Evolutionary conservation across 1,140 invertebrate species (phyloP).

Genomic region (Nebria ingens): DNA sequence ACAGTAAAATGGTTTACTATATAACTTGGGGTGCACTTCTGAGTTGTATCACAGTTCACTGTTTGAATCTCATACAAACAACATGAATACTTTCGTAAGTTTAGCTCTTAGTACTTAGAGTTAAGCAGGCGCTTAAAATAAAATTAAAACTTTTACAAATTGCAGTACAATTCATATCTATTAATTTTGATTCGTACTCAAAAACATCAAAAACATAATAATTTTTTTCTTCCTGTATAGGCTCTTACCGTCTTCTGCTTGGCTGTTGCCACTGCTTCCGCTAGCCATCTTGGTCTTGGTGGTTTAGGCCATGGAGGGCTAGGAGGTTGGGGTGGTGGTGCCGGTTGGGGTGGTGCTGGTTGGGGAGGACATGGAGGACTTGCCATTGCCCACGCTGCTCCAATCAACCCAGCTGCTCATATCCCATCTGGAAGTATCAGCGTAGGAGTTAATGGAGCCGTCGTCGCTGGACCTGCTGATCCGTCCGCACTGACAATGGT

Average conservation of each 20-base stretch:
- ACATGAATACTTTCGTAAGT: conserved; percentile 3
- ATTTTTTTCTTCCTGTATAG: no score
- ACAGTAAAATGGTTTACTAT: neutral
- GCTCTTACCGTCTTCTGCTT: neutral
- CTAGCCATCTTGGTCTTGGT: neutral
- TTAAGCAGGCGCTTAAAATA: neutral
- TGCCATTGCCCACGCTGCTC: neutral
- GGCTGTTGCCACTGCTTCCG: neutral
- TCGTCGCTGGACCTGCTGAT: conserved; percentile 1
- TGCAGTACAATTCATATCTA: no score
- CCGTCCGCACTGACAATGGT: neutral
- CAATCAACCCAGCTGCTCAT: neutral
- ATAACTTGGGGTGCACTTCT: neutral
- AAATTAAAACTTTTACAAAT: neutral
- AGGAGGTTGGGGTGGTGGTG: neutral
- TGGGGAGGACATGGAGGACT: neutral
- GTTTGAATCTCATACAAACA: neutral
- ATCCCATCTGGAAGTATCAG: neutral
- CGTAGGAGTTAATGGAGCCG: neutral
- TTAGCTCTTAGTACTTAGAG: neutral
- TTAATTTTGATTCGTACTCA: no score
- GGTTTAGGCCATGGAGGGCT: neutral
- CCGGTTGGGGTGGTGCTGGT: neutral
- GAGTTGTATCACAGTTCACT: neutral
- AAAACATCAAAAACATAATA: no score